Evolutionary conservation across 1,140 invertebrate genomes (phyloP), one percentile per base, ranked within the genome.

Genomic region (Cydia strobilella): DNA sequence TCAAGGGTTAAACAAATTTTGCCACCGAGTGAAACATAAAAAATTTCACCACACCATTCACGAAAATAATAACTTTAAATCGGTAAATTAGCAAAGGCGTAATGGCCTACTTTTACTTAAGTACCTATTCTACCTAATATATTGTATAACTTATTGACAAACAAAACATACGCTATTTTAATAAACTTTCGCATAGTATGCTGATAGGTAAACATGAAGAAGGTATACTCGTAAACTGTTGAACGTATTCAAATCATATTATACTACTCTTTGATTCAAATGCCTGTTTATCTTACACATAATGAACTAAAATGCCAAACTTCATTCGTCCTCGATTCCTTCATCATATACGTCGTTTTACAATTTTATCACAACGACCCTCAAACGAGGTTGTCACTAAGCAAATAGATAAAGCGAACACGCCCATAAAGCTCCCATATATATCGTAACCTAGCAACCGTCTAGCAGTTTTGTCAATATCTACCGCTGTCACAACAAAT

Each of bases 401-500:
- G 48, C 48, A 51, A 51, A 51, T 51, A 51, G 15, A 51, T 42
- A 42, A 31, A 31, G 31, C 31, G 31, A 31, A n/a, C n/a, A n/a
- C n/a, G n/a, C n/a, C n/a, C n/a, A n/a, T n/a, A n/a, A n/a, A n/a
- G n/a, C n/a, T n/a, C 42, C 48, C n/a, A 51, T 51, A 51, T 6
- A 18, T 51, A 51, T 69, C 72, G 59, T 62, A 74, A 18, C 73
- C 13, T 45, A 63, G 73, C 54, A 72, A 76, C 84, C 48, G 72
- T 59, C 78, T 62, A 74, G 79, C 72, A 54, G 77, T 81, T 81
- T 77, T 59, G 63, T 86, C 85, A 81, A 69, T 72, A 78, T 75
- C 79, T 76, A 72, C 77, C 42, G 69, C 65, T 74, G 74, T 76
- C 74, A 51, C 48, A 76, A 48, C 62, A 51, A 31, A 15, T 15